A percentile compares a stretch with the other conserved stretches of the same genome.
Conservation (phyloP, 2,888 invertebrate genomes). For the Nomada lathburiana region DNA sequence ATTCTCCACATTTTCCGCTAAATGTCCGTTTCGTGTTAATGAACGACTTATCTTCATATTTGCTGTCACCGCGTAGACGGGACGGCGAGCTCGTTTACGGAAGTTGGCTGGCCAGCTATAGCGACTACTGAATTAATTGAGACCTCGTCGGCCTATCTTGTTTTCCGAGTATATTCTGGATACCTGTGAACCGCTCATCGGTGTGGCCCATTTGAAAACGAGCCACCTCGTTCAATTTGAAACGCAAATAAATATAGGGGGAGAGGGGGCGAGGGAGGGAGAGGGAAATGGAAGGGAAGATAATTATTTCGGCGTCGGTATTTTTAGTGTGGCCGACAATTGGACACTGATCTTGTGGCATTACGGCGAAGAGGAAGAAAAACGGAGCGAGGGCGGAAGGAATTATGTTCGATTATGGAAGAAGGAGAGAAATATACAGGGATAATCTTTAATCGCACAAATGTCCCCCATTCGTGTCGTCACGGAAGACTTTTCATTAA, state of each 20-base stretch:
- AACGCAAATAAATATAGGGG: not conserved
- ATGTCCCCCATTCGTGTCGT: slow-evolving; percentile 15
- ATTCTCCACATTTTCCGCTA: slow-evolving; percentile 71
- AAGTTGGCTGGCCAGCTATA: slow-evolving; percentile 64
- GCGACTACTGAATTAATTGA: slow-evolving; percentile 68
- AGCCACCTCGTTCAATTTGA: slow-evolving; percentile 29
- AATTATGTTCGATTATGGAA: not conserved
- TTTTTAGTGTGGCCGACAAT: not conserved
- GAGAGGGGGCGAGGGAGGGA: no score
- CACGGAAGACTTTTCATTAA: slow-evolving; percentile 23
- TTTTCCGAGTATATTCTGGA: slow-evolving; percentile 67
- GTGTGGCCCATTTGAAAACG: slow-evolving; percentile 43
- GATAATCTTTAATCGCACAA: slow-evolving; percentile 9
- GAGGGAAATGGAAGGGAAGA: not conserved
- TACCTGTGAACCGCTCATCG: slow-evolving; percentile 22
- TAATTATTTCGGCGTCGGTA: no score
- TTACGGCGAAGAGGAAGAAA: not conserved
- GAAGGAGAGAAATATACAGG: not conserved
- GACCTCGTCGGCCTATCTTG: slow-evolving; percentile 65
- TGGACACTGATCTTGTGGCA: not conserved
- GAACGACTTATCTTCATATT: slow-evolving; percentile 76
- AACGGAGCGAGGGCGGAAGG: no score
- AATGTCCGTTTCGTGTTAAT: slow-evolving; percentile 73
- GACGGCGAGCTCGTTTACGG: slow-evolving; percentile 65
- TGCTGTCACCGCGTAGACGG: slow-evolving; percentile 64